Conservation (phyloP, 2,888 invertebrate genomes). For the Xylota sylvarum region DNA sequence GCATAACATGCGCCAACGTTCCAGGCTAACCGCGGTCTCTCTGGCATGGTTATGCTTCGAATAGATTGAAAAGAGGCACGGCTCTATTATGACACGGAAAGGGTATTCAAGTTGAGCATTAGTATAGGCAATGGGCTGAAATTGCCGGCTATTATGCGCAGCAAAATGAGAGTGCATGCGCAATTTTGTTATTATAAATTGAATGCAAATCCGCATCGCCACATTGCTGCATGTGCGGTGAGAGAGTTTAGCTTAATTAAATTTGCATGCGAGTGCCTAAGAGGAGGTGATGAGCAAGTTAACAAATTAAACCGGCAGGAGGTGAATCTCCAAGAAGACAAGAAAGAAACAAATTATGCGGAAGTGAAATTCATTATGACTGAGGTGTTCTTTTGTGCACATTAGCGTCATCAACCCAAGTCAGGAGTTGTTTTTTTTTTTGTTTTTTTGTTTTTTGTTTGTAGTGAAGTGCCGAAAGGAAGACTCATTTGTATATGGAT, state of each 20-base stretch:
- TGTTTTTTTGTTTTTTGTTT: background rate
- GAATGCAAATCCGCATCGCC: constrained; percentile 53
- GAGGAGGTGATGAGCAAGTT: constrained; percentile 40
- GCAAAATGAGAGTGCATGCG: constrained; percentile 53
- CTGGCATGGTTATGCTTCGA: constrained; percentile 8
- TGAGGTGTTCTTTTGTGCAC: constrained; percentile 15
- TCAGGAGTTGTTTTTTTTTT: background rate
- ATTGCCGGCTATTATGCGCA: constrained; percentile 64
- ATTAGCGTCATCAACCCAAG: background rate
- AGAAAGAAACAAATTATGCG: constrained; percentile 61
- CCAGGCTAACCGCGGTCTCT: constrained; percentile 29
- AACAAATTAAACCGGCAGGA: constrained; percentile 54
- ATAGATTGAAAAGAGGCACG: constrained; percentile 63
- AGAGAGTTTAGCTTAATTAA: constrained; percentile 65
- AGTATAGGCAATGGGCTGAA: constrained; percentile 51
- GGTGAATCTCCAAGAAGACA: constrained; percentile 17
- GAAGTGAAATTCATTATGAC: constrained; percentile 37
- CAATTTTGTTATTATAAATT: constrained; percentile 64
- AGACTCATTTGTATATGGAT: background rate
- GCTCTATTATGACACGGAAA: constrained; percentile 65
- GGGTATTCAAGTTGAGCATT: constrained; percentile 62
- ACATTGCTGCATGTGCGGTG: constrained; percentile 12
- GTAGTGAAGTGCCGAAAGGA: constrained; percentile 1
- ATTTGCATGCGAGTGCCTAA: constrained; percentile 59
- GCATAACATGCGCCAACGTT: constrained; percentile 59